phyloP scores from a whole-genome alignment of 1,140 invertebrate genomes.

The Zaprionus camerounensis region DNA sequence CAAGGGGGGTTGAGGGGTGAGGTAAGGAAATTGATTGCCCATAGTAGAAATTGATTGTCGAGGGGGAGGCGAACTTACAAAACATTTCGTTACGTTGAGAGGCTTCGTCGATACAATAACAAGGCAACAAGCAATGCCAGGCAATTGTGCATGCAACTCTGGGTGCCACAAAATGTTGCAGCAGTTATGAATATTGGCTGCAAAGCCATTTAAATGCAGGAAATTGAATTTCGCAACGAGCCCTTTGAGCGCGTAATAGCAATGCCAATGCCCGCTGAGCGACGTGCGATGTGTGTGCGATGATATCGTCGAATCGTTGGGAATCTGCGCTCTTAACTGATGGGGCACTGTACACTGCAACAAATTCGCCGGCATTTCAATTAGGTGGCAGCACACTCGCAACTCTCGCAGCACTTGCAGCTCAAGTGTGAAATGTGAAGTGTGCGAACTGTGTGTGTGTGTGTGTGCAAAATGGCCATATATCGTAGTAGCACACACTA shows the following conservation, averaged over 20 bases:
- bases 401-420: background rate
- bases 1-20: too few relatives aligned
- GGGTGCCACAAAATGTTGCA: slow-evolving; percentile 30
- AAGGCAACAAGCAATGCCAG: slow-evolving; percentile 27
- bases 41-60: slow-evolving; percentile 9
- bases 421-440: slow-evolving; percentile 22
- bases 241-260: slow-evolving; percentile 33
- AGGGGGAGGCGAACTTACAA: background rate
- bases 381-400: slow-evolving; percentile 21
- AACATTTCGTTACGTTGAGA: slow-evolving; percentile 30
- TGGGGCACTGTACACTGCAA: slow-evolving; percentile 18
- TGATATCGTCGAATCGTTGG: slow-evolving; percentile 26
- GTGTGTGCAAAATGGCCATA: slow-evolving; percentile 25
- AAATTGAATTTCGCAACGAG: slow-evolving; percentile 68
- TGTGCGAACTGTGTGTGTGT: slow-evolving; percentile 12
- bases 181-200: slow-evolving; percentile 46
- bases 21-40: slow-evolving; percentile 27
- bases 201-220: slow-evolving; percentile 77
- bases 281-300: slow-evolving; percentile 21
- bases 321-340: slow-evolving; percentile 19
- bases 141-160: slow-evolving; percentile 18
- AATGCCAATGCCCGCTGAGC: slow-evolving; percentile 7
- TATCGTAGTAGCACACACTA: background rate
- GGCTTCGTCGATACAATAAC: slow-evolving; percentile 39
- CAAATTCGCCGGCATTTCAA: slow-evolving; percentile 30